These are phyloP conservation scores for Parapristionchus giblindavisi DNA, from an alignment of 2,888 invertebrate genomes.

Conservation along the genomic window DNA sequence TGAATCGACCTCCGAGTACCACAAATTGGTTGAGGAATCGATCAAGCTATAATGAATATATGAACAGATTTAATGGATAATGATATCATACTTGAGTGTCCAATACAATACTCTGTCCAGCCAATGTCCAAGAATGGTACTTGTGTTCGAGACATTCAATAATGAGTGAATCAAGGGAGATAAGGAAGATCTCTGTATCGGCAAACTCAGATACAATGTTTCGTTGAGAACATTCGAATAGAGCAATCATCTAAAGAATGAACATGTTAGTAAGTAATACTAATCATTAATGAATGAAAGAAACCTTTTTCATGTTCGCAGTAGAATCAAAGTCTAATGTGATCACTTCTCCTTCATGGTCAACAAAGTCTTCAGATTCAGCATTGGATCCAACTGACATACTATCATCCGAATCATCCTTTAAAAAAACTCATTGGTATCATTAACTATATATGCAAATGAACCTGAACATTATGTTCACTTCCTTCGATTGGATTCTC, in stretches of 20 bases:
- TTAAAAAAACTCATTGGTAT: background rate
- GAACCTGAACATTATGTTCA: slow-evolving; percentile 29
- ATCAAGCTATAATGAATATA: slow-evolving; percentile 54
- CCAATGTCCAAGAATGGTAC: slow-evolving; percentile 68
- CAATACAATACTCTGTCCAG: slow-evolving; percentile 66
- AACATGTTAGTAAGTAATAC: background rate
- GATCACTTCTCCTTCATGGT: slow-evolving; percentile 45
- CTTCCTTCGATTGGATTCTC: slow-evolving; percentile 45
- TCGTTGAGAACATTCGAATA: slow-evolving; percentile 57
- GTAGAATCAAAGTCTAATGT: slow-evolving; percentile 51
- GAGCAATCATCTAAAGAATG: slow-evolving; percentile 50
- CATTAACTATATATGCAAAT: background rate
- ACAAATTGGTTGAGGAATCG: slow-evolving; percentile 61
- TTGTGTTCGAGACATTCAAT: slow-evolving; percentile 65
- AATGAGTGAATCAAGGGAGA: slow-evolving; percentile 64
- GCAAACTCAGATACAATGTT: slow-evolving; percentile 68
- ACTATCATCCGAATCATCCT: slow-evolving; percentile 49
- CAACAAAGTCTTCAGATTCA: slow-evolving; percentile 48
- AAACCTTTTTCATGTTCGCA: slow-evolving; percentile 47
- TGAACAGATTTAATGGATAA: background rate
- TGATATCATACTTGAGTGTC: slow-evolving; percentile 53
- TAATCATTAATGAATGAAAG: background rate
- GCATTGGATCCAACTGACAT: slow-evolving; percentile 46
- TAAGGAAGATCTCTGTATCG: slow-evolving; percentile 68
- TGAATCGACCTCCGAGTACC: slow-evolving; percentile 64